Base-by-base conservation (phyloP, 2,797 vertebrate genomes). In the Micromesistius poutassou region DNA sequence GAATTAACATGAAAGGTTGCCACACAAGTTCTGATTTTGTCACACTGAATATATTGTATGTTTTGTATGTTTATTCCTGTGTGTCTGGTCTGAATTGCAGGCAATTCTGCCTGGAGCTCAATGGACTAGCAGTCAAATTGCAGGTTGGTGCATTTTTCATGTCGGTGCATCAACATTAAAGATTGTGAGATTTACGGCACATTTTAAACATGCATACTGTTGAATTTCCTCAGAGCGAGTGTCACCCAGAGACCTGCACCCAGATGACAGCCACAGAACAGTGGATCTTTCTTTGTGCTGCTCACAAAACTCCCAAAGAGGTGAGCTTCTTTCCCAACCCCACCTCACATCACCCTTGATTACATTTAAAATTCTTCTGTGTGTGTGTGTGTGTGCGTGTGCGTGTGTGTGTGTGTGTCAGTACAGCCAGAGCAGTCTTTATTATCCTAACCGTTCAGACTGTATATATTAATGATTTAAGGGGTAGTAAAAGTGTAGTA, bases 181-280 rank as follows among this genome's bases (percentile, higher is more conserved):
- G 46, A 55, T 4, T 42, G 9, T 38, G 40, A 42, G 40, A 42
- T 13, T 42, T 42, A 42, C 12, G 13, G 40, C 40, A 42, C 14
- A 42, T 40, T 10, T 40, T 16, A 16, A 42, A 42, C 12, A 42
- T 42, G 40, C 3, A 13, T 13, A 66, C 22, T 7, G 62, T 66
- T 66, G 2, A 66, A 66, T 92, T 78, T 88, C 83, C 75, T 81
- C 94, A 99, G 97, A 97, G 94, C 4, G 98, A 99, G 90, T 99
- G 98, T 86, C 97, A 99, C 87, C 97, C 98, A 77, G 97, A 99
- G 90, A 99, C 97, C 0, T 99, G 98, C 84, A 99, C 97, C 87
- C 98, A 99, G 93, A 99, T 99, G 98, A 99, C 98, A 0, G 98
- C 98, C 87, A 99, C 98, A 25, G 98, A 99, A 89, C 98, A 99